phyloP scores from a whole-genome alignment of 2,113 vertebrate genomes.

The Eublepharis macularius region DNA sequence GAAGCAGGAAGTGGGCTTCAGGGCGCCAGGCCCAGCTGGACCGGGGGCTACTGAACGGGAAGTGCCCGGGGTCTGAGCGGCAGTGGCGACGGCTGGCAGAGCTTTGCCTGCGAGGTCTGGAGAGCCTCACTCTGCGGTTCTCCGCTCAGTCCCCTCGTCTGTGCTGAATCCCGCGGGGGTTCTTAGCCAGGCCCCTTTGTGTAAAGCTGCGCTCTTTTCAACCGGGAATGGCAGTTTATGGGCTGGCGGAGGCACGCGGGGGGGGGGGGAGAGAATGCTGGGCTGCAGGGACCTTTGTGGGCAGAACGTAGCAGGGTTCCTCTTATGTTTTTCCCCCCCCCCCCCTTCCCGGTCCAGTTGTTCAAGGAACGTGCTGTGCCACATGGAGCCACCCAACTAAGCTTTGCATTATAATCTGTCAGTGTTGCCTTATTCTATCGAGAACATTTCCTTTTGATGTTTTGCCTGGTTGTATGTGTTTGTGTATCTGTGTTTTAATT shows the following conservation, averaged over 20 bases:
- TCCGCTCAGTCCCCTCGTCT: too few species aligned
- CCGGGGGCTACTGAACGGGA: too few species aligned
- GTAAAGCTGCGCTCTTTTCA: not conserved
- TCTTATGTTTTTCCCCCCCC: not conserved
- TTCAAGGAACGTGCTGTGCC: not conserved
- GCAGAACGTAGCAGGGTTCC: not conserved
- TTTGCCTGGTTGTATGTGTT: not conserved
- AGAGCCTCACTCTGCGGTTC: not conserved
- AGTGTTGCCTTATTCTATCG: not conserved
- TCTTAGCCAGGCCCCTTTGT: not conserved
- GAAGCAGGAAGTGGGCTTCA: not conserved
- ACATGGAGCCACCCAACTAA: not conserved
- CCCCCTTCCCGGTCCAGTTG: not conserved
- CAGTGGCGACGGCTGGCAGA: too few species aligned
- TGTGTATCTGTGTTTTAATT: not conserved
- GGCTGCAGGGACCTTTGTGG: not conserved
- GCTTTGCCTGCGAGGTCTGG: too few species aligned
- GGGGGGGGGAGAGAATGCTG: not conserved
- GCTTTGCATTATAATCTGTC: not conserved
- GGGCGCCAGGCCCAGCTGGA: not conserved
- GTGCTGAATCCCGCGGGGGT: not conserved
- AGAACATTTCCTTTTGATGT: not conserved
- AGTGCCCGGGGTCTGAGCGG: not conserved
- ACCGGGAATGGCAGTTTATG: not conserved
- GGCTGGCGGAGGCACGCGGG: not conserved